Percentiles rank a stretch among this genome's conserved stretches.
These are phyloP conservation scores for Reinhardtius hippoglossoides DNA, from an alignment of 2,113 vertebrate genomes.

Conservation along the genomic window DNA sequence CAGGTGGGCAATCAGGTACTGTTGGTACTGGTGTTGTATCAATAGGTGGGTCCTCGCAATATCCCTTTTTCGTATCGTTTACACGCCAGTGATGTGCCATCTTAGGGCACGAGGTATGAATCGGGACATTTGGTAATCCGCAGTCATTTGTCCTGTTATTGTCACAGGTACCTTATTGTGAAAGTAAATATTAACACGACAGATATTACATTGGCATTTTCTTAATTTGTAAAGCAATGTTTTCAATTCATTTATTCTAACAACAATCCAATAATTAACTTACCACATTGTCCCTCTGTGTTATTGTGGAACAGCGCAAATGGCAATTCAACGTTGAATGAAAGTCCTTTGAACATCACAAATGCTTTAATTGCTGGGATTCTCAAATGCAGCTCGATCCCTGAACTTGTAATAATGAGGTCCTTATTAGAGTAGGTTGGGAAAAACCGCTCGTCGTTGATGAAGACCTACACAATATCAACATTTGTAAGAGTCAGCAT, in stretches of 20 bases:
- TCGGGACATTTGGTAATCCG: slow-evolving; percentile 76
- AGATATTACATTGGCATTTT: background rate
- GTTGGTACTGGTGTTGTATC: rapidly evolving
- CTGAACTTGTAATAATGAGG: slow-evolving; percentile 80
- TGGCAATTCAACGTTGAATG: slow-evolving; percentile 85
- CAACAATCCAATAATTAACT: slow-evolving; percentile 48
- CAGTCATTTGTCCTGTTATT: slow-evolving; percentile 88
- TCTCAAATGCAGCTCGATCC: slow-evolving; percentile 82
- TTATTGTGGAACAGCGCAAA: slow-evolving; percentile 87
- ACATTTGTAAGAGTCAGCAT: background rate
- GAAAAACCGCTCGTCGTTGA: slow-evolving; percentile 76
- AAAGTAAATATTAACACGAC: slow-evolving; percentile 15
- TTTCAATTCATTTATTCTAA: background rate
- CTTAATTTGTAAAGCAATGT: background rate
- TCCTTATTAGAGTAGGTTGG: slow-evolving; percentile 83
- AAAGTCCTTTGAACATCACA: slow-evolving; percentile 85
- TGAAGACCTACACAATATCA: slow-evolving; percentile 79
- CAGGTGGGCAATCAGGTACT: background rate
- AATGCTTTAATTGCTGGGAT: slow-evolving; percentile 82
- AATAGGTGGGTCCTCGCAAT: slow-evolving; percentile 53
- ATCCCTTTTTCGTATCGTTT: background rate
- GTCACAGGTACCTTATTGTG: slow-evolving; percentile 86
- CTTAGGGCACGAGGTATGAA: slow-evolving; percentile 77
- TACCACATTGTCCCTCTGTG: slow-evolving; percentile 96
- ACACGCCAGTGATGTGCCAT: slow-evolving; percentile 86